A percentile compares a stretch with the other conserved stretches of the same genome.
These are phyloP conservation scores for Drosophila suboccidentalis DNA, from an alignment of 2,888 invertebrate genomes.

Conservation along the genomic window DNA sequence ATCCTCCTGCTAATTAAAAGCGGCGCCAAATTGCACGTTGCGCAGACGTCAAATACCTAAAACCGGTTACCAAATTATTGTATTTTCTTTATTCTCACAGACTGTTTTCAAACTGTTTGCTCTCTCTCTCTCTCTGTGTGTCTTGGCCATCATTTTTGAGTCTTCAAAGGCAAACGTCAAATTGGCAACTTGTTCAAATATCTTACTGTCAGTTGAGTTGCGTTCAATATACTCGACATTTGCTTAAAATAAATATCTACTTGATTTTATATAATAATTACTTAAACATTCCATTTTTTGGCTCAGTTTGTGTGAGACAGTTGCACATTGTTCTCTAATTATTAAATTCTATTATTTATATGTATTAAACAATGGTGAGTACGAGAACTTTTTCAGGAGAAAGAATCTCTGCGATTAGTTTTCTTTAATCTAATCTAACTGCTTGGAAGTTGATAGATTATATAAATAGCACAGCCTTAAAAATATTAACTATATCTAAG, in stretches of 20 bases:
- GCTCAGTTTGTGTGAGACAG: not conserved
- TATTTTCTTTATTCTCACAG: slow-evolving; percentile 7
- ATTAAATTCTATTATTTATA: not conserved
- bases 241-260: slow-evolving; percentile 18
- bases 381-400: not conserved
- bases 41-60: slow-evolving; percentile 16
- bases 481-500: not conserved
- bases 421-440: not conserved
- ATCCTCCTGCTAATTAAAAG: slow-evolving; percentile 34
- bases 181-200: slow-evolving; percentile 12
- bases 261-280: slow-evolving; percentile 3
- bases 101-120: not conserved
- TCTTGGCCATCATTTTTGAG: not conserved
- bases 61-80: slow-evolving; percentile 51
- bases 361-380: not conserved
- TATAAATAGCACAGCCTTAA: not conserved
- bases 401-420: not conserved
- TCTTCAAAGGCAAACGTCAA: slow-evolving; percentile 16
- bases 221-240: slow-evolving; percentile 1
- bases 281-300: not conserved
- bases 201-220: slow-evolving; percentile 7
- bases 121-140: not conserved
- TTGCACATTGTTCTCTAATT: not conserved
- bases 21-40: slow-evolving; percentile 23
- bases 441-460: not conserved